Evolutionary conservation across 2,113 vertebrate genomes (phyloP), one percentile per base, ranked within the genome.

Genomic region (Oryzias woworae): DNA sequence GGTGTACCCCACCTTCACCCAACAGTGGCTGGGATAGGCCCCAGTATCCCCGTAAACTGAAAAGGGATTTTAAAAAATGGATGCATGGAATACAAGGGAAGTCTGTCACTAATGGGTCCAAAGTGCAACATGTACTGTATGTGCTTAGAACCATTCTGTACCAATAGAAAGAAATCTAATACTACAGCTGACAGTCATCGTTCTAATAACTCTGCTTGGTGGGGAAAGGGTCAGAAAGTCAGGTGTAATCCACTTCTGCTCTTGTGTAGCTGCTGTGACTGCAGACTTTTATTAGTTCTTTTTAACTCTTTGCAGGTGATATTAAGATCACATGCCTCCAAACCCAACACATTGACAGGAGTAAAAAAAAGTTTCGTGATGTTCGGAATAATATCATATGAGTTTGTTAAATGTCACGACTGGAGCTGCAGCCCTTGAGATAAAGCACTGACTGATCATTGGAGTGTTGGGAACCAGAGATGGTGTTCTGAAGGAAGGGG

Each of bases 271-370:
- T 75, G 60, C 57, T 69, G 72, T n/a, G 76, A 36, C 52, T 26
- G 69, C 66, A 50, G 59, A 75, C 64, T 88, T 87, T 84, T 84
- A 89, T 88, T 85, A 83, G 62, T 67, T 78, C 43, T 42, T 73
- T 77, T 84, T 77, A 80, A 77, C 60, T 76, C 58, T 73, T 72
- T 44, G 66, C 59, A 52, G 67, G 75, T 20, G 46, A 85, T 63
- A 81, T 80, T 76, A 78, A 66, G 79, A 73, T 69, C 84, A 66
- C 62, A 75, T 68, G 79, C 75, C 77, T 76, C 3, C 1, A 79
- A 73, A 73, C 69, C 62, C 51, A 44, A 56, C 60, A 68, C 1
- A 20, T 20, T 20, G 20, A 20, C 70, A 81, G 77, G 72, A 82
- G 79, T 80, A 68, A 58, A 44, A 17, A 24, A 44, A 44, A 61